phyloP scores from a whole-genome alignment of 2,888 invertebrate species.

The Tipula vernalis region DNA sequence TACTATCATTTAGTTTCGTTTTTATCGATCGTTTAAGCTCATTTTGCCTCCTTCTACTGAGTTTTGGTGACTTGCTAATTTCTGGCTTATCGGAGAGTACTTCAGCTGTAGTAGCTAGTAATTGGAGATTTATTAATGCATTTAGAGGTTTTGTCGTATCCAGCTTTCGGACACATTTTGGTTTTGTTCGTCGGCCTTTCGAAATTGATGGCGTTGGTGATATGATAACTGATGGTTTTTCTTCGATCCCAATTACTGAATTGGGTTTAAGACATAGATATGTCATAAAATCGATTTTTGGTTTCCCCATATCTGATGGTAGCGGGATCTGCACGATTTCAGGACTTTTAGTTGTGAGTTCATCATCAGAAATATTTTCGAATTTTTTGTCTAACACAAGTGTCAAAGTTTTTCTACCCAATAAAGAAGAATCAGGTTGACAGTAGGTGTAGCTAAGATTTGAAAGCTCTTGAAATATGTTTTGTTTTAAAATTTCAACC shows the following conservation, averaged over 20 bases:
- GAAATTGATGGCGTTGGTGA: background rate
- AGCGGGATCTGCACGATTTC: background rate
- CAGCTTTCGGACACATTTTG: background rate
- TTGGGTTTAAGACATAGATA: background rate
- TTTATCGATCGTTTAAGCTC: background rate
- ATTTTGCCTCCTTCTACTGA: background rate
- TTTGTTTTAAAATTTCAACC: background rate
- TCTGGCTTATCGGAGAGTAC: background rate
- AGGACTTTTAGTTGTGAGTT: background rate
- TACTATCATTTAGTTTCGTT: background rate
- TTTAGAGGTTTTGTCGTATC: background rate
- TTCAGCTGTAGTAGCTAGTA: background rate
- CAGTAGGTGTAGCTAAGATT: background rate
- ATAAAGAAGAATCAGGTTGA: background rate
- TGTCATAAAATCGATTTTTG: background rate
- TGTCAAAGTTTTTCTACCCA: background rate
- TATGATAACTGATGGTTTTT: background rate
- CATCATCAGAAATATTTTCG: background rate
- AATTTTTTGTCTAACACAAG: background rate
- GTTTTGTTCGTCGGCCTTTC: background rate
- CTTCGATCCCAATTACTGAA: background rate
- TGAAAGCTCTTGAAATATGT: background rate
- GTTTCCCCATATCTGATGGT: background rate
- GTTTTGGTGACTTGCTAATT: background rate
- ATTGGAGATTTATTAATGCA: background rate